Evolutionary conservation across 2,113 vertebrate species (phyloP).

Genomic region (Hydrolagus affinis): DNA sequence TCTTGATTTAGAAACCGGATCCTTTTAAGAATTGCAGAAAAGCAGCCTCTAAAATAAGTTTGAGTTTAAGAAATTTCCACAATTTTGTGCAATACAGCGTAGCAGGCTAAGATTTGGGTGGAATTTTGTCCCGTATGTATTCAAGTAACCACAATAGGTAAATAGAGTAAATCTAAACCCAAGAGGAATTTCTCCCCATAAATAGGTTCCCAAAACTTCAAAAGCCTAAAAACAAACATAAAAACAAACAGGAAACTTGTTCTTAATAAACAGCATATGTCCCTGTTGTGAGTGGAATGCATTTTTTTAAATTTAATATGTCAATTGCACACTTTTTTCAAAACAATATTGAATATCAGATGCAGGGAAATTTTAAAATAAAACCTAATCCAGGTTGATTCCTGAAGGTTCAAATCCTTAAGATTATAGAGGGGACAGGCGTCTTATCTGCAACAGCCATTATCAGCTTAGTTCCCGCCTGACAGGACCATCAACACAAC

Average conservation of each 20-base stretch:
- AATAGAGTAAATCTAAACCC: too few relatives aligned
- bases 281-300: not conserved
- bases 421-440: not conserved
- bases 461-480: not conserved
- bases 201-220: too few relatives aligned
- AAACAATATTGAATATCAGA: not conserved
- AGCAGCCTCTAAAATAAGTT: too few relatives aligned
- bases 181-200: too few relatives aligned
- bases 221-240: not conserved
- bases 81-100: too few relatives aligned
- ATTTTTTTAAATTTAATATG: slow-evolving; percentile 5
- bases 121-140: not conserved
- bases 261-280: not conserved
- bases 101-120: too few relatives aligned
- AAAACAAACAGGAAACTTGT: not conserved
- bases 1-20: too few relatives aligned
- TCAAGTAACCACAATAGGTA: not conserved
- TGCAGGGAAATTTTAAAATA: not conserved
- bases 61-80: too few relatives aligned
- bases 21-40: too few relatives aligned
- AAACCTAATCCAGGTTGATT: not conserved
- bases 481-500: not conserved
- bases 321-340: not conserved
- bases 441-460: not conserved
- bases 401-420: not conserved